Conservation (phyloP, 2,113 vertebrate species). For the Nycticorax nycticorax region DNA sequence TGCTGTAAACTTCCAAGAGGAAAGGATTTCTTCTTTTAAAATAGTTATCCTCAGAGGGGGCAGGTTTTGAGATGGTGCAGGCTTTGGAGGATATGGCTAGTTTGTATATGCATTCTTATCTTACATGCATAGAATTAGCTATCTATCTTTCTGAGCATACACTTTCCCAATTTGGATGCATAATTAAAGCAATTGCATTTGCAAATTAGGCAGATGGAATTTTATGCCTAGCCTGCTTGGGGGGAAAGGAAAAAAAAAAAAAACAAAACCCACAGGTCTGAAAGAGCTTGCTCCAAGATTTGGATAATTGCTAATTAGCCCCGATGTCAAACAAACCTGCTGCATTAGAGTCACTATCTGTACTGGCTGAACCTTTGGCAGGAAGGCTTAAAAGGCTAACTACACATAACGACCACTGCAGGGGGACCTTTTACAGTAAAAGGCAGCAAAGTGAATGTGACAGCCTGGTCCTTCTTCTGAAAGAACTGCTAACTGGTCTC, state of each 20-base stretch:
- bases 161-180: constrained; percentile 4
- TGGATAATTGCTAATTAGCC: constrained; percentile 35
- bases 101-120: not conserved
- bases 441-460: not conserved
- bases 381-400: not conserved
- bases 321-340: constrained; percentile 28
- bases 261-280: not conserved
- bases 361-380: not conserved
- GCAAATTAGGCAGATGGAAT: constrained; percentile 41
- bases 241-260: no score
- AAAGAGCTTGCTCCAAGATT: constrained; percentile 23
- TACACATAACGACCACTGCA: not conserved
- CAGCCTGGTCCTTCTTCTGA: not conserved
- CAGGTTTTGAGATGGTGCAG: not conserved
- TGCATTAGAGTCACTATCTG: not conserved
- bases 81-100: not conserved
- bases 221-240: not conserved
- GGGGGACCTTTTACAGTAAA: not conserved
- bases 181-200: constrained; percentile 43
- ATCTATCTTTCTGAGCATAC: not conserved
- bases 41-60: not conserved
- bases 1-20: not conserved
- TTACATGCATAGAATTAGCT: not conserved
- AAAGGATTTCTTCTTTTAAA: not conserved
- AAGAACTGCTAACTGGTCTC: not conserved